phyloP scores from a whole-genome alignment of 92 coral and sea anemone species.

The Montipora capitata region DNA sequence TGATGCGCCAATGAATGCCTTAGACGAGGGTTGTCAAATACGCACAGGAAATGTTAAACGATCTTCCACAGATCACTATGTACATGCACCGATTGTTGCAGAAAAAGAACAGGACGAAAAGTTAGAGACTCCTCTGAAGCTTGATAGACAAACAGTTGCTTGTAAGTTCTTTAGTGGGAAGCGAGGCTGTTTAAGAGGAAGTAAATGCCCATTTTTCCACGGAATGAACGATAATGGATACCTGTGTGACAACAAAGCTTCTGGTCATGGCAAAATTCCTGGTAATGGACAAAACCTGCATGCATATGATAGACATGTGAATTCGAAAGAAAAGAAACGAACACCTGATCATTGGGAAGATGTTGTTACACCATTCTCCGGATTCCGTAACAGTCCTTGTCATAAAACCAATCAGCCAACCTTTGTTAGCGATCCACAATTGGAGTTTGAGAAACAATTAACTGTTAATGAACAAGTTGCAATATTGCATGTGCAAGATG shows the following conservation, averaged over 20 bases:
- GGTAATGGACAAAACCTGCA: no score
- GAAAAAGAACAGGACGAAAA: not conserved
- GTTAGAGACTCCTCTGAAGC: not conserved
- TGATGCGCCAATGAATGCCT: not conserved
- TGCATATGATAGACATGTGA: no score
- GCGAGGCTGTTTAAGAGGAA: slow-evolving; percentile 42
- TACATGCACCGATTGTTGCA: not conserved
- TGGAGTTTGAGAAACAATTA: not conserved
- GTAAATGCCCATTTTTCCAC: slow-evolving; percentile 38
- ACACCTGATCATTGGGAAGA: not conserved
- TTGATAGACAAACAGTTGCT: slow-evolving; percentile 29
- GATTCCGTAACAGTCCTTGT: not conserved
- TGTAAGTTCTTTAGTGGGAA: slow-evolving; percentile 48
- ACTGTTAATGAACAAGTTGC: not conserved
- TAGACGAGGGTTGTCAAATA: not conserved
- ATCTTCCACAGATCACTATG: not conserved
- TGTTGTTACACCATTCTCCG: no score
- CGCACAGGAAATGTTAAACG: not conserved
- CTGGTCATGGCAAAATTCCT: not conserved
- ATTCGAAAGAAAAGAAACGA: not conserved
- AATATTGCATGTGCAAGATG: not conserved
- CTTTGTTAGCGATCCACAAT: no score
- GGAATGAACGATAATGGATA: not conserved
- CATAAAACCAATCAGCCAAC: not conserved
- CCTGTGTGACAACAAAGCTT: not conserved